Evolutionary conservation across 2,888 invertebrate species (phyloP).

Genomic region (Ormyrus pomaceus): DNA sequence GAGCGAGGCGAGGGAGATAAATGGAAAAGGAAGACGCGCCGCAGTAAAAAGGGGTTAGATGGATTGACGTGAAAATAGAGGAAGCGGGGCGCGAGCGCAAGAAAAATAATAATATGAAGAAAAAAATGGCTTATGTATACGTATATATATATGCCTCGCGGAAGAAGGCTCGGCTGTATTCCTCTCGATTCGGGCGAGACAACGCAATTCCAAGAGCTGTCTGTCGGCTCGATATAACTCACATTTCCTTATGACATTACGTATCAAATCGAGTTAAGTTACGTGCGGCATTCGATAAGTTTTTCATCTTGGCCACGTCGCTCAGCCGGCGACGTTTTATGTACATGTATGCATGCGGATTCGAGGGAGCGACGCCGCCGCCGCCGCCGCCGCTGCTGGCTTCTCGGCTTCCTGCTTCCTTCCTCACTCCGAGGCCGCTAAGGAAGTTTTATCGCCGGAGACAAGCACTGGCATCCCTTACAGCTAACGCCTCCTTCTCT

Average conservation of each 20-base stretch:
- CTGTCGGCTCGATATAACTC: constrained; percentile 61
- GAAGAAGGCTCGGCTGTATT: neutral
- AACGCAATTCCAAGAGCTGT: constrained; percentile 64
- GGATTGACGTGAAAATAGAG: constrained; percentile 55
- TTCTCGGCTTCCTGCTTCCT: too few relatives aligned
- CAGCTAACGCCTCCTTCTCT: too few relatives aligned
- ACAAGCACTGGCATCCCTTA: too few relatives aligned
- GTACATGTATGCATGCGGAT: neutral
- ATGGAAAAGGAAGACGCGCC: constrained; percentile 29
- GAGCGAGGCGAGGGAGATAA: constrained; percentile 42
- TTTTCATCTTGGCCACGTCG: constrained; percentile 57
- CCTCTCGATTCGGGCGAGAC: constrained; percentile 54
- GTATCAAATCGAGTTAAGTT: constrained; percentile 62
- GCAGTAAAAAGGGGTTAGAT: constrained; percentile 27
- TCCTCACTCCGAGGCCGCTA: too few relatives aligned
- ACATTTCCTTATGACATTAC: constrained; percentile 63
- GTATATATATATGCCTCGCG: neutral
- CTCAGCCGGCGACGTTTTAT: constrained; percentile 34
- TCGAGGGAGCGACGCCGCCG: too few relatives aligned
- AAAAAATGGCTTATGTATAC: constrained; percentile 15
- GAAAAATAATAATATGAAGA: constrained; percentile 61
- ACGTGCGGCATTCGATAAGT: constrained; percentile 57
- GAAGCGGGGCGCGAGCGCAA: constrained; percentile 38
- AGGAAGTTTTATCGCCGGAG: too few relatives aligned
- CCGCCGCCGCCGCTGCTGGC: too few relatives aligned